A percentile compares a stretch with the other conserved stretches of the same genome.
Conservation (phyloP, 1,140 invertebrate species). For the Neotoxoptera formosana region DNA sequence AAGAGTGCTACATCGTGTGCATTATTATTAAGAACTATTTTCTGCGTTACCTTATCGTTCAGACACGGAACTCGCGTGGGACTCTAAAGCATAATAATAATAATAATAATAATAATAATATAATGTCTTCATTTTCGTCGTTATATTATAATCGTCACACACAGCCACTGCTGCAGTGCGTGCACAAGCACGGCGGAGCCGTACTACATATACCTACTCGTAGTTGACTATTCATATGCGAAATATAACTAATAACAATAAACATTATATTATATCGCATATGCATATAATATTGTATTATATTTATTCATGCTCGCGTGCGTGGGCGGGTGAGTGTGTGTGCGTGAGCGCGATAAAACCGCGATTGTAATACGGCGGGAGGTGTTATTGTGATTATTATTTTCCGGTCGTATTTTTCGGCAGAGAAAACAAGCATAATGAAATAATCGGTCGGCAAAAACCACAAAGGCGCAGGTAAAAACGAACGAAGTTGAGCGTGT, state of each 20-base stretch:
- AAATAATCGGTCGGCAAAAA: constrained; percentile 39
- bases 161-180: not conserved
- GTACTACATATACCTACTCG: too few species aligned
- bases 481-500: constrained; percentile 39
- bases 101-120: too few species aligned
- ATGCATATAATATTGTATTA: not conserved
- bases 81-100: not conserved
- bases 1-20: too few species aligned
- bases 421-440: constrained; percentile 49
- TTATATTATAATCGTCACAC: not conserved
- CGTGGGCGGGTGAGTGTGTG: not conserved
- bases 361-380: not conserved
- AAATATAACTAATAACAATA: not conserved
- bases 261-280: too few species aligned
- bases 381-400: constrained; percentile 16
- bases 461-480: constrained; percentile 48
- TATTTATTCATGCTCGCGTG: not conserved
- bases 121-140: not conserved
- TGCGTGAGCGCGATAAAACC: not conserved
- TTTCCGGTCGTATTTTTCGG: not conserved
- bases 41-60: not conserved
- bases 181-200: not conserved
- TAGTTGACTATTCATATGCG: not conserved
- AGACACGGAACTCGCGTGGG: not conserved
- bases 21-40: not conserved